These are phyloP conservation scores for Lydus trimaculatus DNA, from an alignment of 2,888 invertebrate species.

Conservation along the genomic window DNA sequence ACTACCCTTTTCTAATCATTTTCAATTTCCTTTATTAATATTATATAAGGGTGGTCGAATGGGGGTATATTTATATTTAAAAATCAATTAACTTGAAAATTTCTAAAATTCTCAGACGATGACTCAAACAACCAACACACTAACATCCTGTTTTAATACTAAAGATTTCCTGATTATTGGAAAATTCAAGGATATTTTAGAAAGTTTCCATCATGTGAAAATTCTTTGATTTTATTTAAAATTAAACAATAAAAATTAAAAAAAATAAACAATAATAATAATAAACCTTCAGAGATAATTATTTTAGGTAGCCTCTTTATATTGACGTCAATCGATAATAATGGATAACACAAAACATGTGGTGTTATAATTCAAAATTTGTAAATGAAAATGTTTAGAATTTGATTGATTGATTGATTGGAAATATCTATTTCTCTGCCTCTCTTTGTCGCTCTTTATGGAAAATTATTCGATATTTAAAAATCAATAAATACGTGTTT, in stretches of 20 bases:
- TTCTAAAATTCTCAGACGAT: constrained; percentile 10
- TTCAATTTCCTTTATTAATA: background rate
- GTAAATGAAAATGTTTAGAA: background rate
- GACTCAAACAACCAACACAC: constrained; percentile 2
- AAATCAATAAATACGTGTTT: background rate
- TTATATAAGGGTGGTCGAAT: background rate
- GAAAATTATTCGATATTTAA: background rate
- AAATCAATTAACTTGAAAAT: constrained; percentile 7
- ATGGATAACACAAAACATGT: background rate
- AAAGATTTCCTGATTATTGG: background rate
- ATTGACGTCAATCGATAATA: background rate
- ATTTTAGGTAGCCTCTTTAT: background rate
- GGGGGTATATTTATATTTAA: background rate
- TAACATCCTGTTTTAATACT: background rate
- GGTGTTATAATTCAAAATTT: background rate
- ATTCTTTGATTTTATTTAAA: background rate
- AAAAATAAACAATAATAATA: background rate
- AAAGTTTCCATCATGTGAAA: background rate
- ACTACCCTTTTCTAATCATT: background rate
- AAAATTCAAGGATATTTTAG: constrained; percentile 7
- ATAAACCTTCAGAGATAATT: background rate
- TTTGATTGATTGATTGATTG: background rate
- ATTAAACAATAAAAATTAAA: no score
- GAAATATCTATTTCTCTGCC: no score
- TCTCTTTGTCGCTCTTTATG: no score